Evolutionary conservation across 2,113 vertebrate genomes (phyloP).

Genomic region (Cephalopterus ornatus): DNA sequence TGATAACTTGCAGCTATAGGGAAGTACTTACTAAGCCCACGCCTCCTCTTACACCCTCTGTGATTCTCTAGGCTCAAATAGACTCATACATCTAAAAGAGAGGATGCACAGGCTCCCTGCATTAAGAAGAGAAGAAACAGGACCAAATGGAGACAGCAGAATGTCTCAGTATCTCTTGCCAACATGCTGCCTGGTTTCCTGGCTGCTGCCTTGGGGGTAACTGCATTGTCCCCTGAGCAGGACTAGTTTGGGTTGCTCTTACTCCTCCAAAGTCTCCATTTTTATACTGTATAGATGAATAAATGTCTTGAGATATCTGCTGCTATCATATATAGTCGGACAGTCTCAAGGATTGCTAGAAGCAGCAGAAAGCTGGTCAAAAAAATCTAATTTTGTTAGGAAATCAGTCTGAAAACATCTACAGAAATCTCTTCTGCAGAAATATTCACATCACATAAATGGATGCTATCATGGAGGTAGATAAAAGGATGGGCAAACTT

Average conservation of each 20-base stretch:
- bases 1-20: background rate
- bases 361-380: background rate
- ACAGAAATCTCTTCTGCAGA: background rate
- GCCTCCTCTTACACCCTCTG: background rate
- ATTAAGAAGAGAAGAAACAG: background rate
- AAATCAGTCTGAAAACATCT: background rate
- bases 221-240: background rate
- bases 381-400: background rate
- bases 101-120: accelerated
- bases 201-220: background rate
- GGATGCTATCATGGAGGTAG: background rate
- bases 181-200: background rate
- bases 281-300: background rate
- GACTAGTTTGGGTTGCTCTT: background rate
- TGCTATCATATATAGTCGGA: background rate
- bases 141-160: background rate
- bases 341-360: background rate
- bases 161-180: background rate
- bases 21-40: background rate
- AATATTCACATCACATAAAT: background rate
- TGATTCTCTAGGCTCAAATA: background rate
- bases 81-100: background rate
- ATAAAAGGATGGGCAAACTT: background rate
- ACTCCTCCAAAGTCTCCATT: background rate
- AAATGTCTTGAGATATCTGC: background rate